These are phyloP conservation scores for Sebastes hubbsi DNA, from an alignment of 2,797 vertebrate genomes.

Conservation along the genomic window DNA sequence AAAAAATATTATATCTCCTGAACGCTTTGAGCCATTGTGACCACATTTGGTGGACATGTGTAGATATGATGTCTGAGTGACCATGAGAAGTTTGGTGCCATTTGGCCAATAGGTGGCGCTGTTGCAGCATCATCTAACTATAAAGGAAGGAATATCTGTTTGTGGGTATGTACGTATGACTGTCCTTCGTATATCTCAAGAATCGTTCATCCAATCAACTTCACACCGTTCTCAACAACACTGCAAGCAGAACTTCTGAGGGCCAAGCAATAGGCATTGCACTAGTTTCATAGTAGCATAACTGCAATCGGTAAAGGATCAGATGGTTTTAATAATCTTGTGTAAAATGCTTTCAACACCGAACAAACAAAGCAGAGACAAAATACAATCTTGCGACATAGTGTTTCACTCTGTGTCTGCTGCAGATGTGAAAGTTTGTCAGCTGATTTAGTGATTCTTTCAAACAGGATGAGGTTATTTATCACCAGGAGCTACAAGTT, in stretches of 20 bases:
- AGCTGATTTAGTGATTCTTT: background rate
- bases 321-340: background rate
- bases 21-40: background rate
- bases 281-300: background rate
- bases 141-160: background rate
- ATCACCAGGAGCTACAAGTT: background rate
- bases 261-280: background rate
- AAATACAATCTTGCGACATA: background rate
- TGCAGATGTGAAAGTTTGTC: background rate
- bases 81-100: background rate
- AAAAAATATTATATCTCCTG: background rate
- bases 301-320: background rate
- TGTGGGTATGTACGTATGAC: background rate
- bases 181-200: background rate
- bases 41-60: background rate
- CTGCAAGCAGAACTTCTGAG: background rate
- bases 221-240: background rate
- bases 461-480: background rate
- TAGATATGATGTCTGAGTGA: background rate
- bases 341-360: background rate
- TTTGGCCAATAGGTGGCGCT: background rate
- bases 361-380: background rate
- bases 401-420: background rate
- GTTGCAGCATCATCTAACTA: background rate
- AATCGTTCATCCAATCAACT: background rate